phyloP scores from a whole-genome alignment of 2,888 invertebrate genomes.

The Heliconius aoede region DNA sequence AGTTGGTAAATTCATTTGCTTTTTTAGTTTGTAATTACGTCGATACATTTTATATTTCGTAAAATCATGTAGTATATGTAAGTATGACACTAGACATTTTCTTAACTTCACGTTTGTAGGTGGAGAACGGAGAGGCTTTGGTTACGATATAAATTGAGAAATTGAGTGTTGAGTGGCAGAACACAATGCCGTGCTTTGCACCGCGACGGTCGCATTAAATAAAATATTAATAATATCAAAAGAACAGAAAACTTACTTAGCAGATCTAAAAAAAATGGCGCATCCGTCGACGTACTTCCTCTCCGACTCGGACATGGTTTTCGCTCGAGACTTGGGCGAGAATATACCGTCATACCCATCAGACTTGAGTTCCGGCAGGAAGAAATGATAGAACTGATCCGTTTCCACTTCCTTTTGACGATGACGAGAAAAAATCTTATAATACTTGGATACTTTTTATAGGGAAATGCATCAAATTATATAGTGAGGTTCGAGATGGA shows the following conservation, averaged over 20 bases:
- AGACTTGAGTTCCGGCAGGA: conserved; percentile 95
- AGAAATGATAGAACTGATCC: conserved; percentile 98
- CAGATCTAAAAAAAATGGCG: conserved; percentile 97
- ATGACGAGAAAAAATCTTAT: conserved; percentile 7
- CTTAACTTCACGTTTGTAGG: too few species aligned
- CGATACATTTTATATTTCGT: neutral
- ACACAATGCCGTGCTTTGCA: too few species aligned
- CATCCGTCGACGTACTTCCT: conserved; percentile 99
- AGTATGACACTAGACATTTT: too few species aligned
- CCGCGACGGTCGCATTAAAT: neutral
- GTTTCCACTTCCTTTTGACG: conserved; percentile 96
- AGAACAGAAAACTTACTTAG: conserved; percentile 87
- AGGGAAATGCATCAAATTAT: conserved; percentile 1
- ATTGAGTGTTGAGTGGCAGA: too few species aligned
- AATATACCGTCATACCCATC: conserved; percentile 98
- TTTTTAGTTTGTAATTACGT: neutral
- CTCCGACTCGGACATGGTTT: conserved; percentile 98
- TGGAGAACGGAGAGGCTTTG: too few species aligned
- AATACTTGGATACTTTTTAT: conserved; percentile 1
- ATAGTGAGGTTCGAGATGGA: neutral
- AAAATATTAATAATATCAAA: neutral
- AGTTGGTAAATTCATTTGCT: neutral
- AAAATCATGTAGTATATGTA: too few species aligned
- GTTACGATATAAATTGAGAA: too few species aligned
- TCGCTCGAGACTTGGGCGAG: conserved; percentile 98